These are phyloP conservation scores for Daubentonia madagascariensis DNA, from an alignment of 2,113 vertebrate genomes.

Conservation along the genomic window DNA sequence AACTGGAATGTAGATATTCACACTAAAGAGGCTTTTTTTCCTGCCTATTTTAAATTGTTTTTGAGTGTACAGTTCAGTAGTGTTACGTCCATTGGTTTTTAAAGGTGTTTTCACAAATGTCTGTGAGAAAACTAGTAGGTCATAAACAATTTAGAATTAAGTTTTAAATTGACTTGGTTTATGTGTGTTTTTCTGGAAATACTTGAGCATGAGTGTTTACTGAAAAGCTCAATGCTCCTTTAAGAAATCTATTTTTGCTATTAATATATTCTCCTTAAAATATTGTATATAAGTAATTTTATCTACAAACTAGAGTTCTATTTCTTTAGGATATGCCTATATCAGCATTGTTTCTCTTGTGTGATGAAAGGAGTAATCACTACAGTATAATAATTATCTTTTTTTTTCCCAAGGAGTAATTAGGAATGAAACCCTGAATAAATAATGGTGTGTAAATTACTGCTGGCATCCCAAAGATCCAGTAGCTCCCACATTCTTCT, in stretches of 20 bases:
- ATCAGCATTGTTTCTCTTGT: conserved; percentile 63
- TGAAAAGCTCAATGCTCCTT: neutral
- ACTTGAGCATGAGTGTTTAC: neutral
- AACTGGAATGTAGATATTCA: neutral
- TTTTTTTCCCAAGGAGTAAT: conserved; percentile 55
- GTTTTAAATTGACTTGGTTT: neutral
- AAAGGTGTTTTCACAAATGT: neutral
- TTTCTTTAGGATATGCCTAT: conserved; percentile 56
- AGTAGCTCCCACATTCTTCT: conserved; percentile 48
- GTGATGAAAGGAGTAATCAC: conserved; percentile 69
- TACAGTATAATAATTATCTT: conserved; percentile 62
- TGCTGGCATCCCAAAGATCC: conserved; percentile 21
- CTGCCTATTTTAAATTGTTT: neutral
- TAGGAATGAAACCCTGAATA: conserved; percentile 68
- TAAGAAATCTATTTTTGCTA: neutral
- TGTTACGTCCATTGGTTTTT: neutral
- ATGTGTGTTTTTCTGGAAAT: neutral
- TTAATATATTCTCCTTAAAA: conserved; percentile 34
- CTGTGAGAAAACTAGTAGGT: neutral
- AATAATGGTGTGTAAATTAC: conserved; percentile 67
- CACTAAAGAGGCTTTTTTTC: neutral
- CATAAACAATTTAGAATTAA: neutral
- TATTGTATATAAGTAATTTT: conserved; percentile 40
- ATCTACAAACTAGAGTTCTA: neutral
- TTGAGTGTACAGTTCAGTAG: neutral